These are phyloP conservation scores for Eilema depressum DNA, from an alignment of 2,888 invertebrate genomes.

Conservation along the genomic window DNA sequence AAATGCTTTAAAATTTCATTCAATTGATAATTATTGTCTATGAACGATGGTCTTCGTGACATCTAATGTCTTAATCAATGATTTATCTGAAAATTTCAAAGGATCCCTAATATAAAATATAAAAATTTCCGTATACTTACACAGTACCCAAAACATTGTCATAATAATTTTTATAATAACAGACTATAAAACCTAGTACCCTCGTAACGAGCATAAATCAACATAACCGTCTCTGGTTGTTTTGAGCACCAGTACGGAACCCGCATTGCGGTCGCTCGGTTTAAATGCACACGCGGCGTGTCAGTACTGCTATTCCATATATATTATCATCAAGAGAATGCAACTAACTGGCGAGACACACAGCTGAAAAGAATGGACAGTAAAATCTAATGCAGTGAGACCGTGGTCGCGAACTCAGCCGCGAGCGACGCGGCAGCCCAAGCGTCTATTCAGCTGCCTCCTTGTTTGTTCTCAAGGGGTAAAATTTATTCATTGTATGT, in stretches of 20 bases:
- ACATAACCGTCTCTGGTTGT: slow-evolving; percentile 31
- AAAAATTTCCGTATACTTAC: too few relatives aligned
- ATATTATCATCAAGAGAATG: slow-evolving; percentile 67
- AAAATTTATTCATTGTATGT: too few relatives aligned
- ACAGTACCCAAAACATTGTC: not conserved
- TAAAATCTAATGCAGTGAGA: not conserved
- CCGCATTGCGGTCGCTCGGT: slow-evolving; percentile 73
- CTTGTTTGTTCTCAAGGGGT: too few relatives aligned
- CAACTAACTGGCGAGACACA: slow-evolving; percentile 52
- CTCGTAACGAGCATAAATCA: slow-evolving; percentile 41
- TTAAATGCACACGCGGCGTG: slow-evolving; percentile 63
- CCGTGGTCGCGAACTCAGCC: too few relatives aligned
- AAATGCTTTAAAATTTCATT: too few relatives aligned
- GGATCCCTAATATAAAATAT: too few relatives aligned
- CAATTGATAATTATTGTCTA: too few relatives aligned
- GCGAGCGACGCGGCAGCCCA: too few relatives aligned
- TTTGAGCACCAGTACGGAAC: slow-evolving; percentile 58
- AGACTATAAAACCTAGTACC: slow-evolving; percentile 26
- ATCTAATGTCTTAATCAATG: too few relatives aligned
- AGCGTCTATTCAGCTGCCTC: too few relatives aligned
- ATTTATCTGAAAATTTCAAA: too few relatives aligned
- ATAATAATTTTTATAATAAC: not conserved
- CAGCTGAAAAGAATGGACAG: slow-evolving; percentile 2
- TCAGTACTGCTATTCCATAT: slow-evolving; percentile 56
- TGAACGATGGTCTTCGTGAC: too few relatives aligned